Percentiles rank a stretch among this genome's conserved stretches.
phyloP scores from a whole-genome alignment of 2,888 invertebrate species.

The Idaea biselata region DNA sequence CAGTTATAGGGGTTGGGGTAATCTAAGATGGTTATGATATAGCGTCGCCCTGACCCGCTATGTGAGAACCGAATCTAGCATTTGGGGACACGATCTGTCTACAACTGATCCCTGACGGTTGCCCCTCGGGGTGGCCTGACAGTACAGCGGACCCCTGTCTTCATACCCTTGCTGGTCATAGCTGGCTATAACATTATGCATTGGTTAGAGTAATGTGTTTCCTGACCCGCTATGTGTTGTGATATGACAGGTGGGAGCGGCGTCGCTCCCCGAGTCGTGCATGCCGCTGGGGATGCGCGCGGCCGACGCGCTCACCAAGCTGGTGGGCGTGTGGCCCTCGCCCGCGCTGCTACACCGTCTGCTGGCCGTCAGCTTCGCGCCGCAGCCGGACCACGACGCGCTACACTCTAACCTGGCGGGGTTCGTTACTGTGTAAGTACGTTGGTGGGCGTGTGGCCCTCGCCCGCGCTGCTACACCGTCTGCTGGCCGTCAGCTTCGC shows the following conservation, averaged over 20 bases:
- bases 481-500: slow-evolving; percentile 94
- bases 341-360: slow-evolving; percentile 91
- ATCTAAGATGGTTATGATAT: no score
- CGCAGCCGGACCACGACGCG: slow-evolving; percentile 90
- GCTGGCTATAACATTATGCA: no score
- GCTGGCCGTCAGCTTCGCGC: slow-evolving; percentile 93
- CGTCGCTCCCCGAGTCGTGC: slow-evolving; percentile 95
- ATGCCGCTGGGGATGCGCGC: slow-evolving; percentile 97
- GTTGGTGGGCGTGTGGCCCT: slow-evolving; percentile 89
- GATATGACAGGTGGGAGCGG: slow-evolving; percentile 92
- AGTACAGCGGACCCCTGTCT: no score
- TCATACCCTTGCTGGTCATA: no score
- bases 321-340: slow-evolving; percentile 90
- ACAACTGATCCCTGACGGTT: no score
- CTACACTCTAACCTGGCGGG: slow-evolving; percentile 90
- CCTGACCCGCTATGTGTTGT: no score
- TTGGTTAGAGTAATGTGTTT: no score
- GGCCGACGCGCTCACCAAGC: slow-evolving; percentile 94
- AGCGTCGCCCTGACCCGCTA: no score
- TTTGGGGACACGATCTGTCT: no score
- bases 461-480: slow-evolving; percentile 84
- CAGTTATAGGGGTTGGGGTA: no score
- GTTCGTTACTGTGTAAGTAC: slow-evolving; percentile 93
- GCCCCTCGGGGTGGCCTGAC: no score
- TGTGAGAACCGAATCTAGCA: no score